Evolutionary conservation across 2,888 invertebrate genomes (phyloP).

Genomic region (Corbicula japonica): DNA sequence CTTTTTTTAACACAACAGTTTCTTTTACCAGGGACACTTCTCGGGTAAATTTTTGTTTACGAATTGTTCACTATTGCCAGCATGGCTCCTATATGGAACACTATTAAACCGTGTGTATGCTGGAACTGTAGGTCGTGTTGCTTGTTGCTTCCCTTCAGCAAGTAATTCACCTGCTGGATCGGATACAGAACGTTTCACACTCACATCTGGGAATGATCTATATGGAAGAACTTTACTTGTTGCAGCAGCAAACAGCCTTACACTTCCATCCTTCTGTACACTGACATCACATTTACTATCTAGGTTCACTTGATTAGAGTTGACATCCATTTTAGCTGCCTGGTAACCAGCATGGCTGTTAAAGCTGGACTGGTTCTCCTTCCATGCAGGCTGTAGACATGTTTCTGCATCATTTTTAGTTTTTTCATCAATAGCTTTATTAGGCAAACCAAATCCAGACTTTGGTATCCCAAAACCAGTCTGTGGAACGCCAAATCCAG

Average conservation of each 20-base stretch:
- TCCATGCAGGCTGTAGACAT: neutral
- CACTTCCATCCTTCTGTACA: conserved; percentile 17
- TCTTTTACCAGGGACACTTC: conserved; percentile 38
- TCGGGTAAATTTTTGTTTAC: conserved; percentile 27
- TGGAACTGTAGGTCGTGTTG: too few species aligned
- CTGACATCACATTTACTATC: conserved; percentile 42
- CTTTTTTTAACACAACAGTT: too few species aligned
- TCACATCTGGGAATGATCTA: neutral
- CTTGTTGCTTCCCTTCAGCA: too few species aligned
- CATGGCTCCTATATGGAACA: neutral
- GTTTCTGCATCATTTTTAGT: neutral
- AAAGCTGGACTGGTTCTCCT: conserved; percentile 3
- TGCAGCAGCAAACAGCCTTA: neutral
- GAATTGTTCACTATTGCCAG: neutral
- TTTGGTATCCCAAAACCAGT: conserved; percentile 10
- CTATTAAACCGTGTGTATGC: neutral
- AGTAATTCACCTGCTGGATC: conserved; percentile 11
- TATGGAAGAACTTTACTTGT: neutral
- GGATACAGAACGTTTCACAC: neutral
- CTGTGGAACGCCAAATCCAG: neutral
- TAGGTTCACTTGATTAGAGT: too few species aligned
- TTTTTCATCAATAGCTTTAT: too few species aligned
- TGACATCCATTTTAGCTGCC: too few species aligned
- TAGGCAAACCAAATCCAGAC: too few species aligned
- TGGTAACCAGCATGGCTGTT: too few species aligned